Conservation (phyloP, 2,888 invertebrate genomes). For the Teleiodes luculella region DNA sequence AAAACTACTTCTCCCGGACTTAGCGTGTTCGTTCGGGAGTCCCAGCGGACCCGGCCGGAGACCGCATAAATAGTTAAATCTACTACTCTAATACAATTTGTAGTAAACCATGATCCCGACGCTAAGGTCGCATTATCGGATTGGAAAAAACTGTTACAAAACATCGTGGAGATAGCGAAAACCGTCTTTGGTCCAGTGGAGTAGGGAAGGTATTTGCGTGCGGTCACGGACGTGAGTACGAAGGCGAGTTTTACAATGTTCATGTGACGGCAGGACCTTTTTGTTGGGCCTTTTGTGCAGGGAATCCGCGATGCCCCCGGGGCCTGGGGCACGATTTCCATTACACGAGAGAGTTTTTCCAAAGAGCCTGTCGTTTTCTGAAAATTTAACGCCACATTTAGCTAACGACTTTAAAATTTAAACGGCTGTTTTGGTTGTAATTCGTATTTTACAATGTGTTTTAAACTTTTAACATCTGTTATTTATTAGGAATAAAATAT, state of each 20-base stretch:
- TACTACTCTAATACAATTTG: slow-evolving; percentile 78
- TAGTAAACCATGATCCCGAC: slow-evolving; percentile 78
- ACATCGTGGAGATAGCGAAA: slow-evolving; percentile 42
- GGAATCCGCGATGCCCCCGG: slow-evolving; percentile 69
- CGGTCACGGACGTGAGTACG: slow-evolving; percentile 47
- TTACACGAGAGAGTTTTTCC: slow-evolving; percentile 66
- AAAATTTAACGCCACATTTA: slow-evolving; percentile 39
- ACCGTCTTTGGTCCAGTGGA: slow-evolving; percentile 38
- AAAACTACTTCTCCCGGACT: slow-evolving; percentile 10
- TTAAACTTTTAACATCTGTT: too few species aligned
- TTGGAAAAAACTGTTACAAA: slow-evolving; percentile 75
- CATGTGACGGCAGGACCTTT: slow-evolving; percentile 76
- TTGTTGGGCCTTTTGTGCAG: slow-evolving; percentile 74
- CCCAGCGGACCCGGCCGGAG: slow-evolving; percentile 17
- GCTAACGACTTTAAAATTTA: slow-evolving; percentile 12
- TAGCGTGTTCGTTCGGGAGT: slow-evolving; percentile 13
- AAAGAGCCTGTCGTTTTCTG: slow-evolving; percentile 54
- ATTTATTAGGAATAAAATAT: background rate
- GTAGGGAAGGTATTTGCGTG: slow-evolving; percentile 53
- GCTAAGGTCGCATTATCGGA: slow-evolving; percentile 77
- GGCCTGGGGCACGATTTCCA: slow-evolving; percentile 72
- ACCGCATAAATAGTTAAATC: slow-evolving; percentile 74
- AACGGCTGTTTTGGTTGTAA: background rate
- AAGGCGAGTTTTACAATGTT: slow-evolving; percentile 75
- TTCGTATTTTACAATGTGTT: background rate